Percentiles rank a stretch among this genome's conserved stretches.
These are phyloP conservation scores for Zootermopsis nevadensis DNA, from an alignment of 2,888 invertebrate genomes.

Conservation along the genomic window DNA sequence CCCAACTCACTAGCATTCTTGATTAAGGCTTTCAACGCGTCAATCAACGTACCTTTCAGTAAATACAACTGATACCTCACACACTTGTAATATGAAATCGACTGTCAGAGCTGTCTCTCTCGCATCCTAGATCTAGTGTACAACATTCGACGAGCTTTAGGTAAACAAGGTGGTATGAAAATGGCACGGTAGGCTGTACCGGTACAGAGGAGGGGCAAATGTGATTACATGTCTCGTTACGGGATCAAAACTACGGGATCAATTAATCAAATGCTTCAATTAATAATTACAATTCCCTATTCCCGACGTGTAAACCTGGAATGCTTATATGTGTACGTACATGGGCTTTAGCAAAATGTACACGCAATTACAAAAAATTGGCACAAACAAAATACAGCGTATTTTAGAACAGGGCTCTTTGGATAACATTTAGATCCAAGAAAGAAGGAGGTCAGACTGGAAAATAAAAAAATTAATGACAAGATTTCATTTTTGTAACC, in stretches of 20 bases:
- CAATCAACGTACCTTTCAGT: slow-evolving; percentile 8
- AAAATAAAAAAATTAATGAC: too few relatives aligned
- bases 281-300: slow-evolving; percentile 26
- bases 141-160: slow-evolving; percentile 5
- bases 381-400: too few relatives aligned
- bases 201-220: neutral
- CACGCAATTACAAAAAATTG: neutral
- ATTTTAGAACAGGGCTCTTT: too few relatives aligned
- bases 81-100: slow-evolving; percentile 12
- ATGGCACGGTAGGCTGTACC: neutral
- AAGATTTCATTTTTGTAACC: too few relatives aligned
- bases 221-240: slow-evolving; percentile 29
- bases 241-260: slow-evolving; percentile 24
- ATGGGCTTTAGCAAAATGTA: neutral
- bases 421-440: too few relatives aligned
- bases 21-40: neutral
- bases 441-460: too few relatives aligned
- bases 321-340: neutral
- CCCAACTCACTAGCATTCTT: neutral
- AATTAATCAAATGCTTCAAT: slow-evolving; percentile 35
- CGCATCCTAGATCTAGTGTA: neutral
- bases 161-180: slow-evolving; percentile 24
- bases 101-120: neutral
- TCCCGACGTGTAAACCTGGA: neutral
- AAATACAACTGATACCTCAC: slow-evolving; percentile 15